Conservation (phyloP, 2,797 vertebrate genomes). For the Hoplostethus atlanticus region DNA sequence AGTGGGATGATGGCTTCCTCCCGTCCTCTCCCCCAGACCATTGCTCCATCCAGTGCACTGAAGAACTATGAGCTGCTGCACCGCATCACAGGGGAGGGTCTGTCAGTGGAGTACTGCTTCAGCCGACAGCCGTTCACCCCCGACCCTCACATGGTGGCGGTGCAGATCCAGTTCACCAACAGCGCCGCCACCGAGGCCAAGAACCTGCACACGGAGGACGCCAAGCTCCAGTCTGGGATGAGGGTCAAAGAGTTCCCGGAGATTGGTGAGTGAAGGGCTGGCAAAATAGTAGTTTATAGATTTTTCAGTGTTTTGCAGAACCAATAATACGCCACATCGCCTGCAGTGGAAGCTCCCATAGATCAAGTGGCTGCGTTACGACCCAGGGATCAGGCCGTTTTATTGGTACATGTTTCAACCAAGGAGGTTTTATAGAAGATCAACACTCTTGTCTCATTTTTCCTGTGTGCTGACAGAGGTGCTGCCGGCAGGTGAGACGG, state of each 20-base stretch:
- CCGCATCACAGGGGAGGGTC: slow-evolving; percentile 94
- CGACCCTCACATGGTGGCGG: slow-evolving; percentile 92
- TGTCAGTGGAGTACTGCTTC: slow-evolving; percentile 94
- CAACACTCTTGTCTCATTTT: background rate
- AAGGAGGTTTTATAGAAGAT: background rate
- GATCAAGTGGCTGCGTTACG: slow-evolving; percentile 1
- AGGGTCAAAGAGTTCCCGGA: slow-evolving; percentile 94
- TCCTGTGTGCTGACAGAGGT: slow-evolving; percentile 80
- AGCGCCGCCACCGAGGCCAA: slow-evolving; percentile 89
- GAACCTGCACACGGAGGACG: slow-evolving; percentile 88
- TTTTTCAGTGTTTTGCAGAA: background rate
- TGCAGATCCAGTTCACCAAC: slow-evolving; percentile 96
- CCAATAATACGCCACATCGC: background rate
- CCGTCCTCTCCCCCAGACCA: slow-evolving; percentile 77
- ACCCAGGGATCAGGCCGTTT: background rate
- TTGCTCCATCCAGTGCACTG: slow-evolving; percentile 81
- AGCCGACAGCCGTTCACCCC: slow-evolving; percentile 91
- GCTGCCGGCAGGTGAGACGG: slow-evolving; percentile 88
- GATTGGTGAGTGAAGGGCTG: slow-evolving; percentile 85
- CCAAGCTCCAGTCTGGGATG: slow-evolving; percentile 92
- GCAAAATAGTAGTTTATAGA: background rate
- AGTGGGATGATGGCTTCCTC: background rate
- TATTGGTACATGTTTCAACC: background rate
- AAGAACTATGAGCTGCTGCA: slow-evolving; percentile 94
- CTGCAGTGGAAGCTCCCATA: background rate